Percentiles rank a stretch among this genome's conserved stretches.
phyloP scores from a whole-genome alignment of 2,797 vertebrate genomes.

The Phrynocephalus vlangalii region DNA sequence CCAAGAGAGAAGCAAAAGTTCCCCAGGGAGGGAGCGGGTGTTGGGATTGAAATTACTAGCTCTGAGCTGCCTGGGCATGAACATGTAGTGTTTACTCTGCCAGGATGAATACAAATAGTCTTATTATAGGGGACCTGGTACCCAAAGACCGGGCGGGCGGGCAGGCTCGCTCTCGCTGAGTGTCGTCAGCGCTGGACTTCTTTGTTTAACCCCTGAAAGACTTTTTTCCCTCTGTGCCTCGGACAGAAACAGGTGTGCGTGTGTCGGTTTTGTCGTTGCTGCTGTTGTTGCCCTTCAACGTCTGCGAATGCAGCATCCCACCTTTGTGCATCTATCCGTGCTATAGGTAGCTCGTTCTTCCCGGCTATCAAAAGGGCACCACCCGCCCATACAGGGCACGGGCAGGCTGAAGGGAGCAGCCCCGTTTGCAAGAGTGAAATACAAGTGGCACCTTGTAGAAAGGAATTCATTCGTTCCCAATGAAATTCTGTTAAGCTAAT shows the following conservation, averaged over 20 bases:
- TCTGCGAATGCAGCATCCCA: neutral
- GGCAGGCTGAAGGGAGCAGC: neutral
- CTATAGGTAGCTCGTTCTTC: neutral
- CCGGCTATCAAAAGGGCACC: too few species aligned
- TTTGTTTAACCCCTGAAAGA: constrained; percentile 76
- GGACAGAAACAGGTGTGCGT: neutral
- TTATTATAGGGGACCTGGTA: constrained; percentile 83
- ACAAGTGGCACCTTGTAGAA: too few species aligned
- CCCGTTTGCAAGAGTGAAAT: too few species aligned
- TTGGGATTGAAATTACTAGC: constrained; percentile 85
- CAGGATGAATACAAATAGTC: constrained; percentile 87
- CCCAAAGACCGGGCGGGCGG: constrained; percentile 74
- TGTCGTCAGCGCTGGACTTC: constrained; percentile 63
- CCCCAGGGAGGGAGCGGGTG: constrained; percentile 80
- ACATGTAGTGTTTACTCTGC: constrained; percentile 85
- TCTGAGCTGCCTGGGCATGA: constrained; percentile 84
- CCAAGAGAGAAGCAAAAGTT: constrained; percentile 75
- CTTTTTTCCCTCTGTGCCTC: constrained; percentile 22
- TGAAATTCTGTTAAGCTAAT: too few species aligned
- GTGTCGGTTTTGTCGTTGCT: too few species aligned
- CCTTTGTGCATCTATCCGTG: neutral
- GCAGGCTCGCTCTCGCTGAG: neutral
- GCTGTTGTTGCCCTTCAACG: fast-evolving
- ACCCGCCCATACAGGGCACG: neutral
- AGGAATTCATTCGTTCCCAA: too few species aligned